Evolutionary conservation across 2,888 invertebrate genomes (phyloP).

Genomic region (Chrysomela aeneicollis): DNA sequence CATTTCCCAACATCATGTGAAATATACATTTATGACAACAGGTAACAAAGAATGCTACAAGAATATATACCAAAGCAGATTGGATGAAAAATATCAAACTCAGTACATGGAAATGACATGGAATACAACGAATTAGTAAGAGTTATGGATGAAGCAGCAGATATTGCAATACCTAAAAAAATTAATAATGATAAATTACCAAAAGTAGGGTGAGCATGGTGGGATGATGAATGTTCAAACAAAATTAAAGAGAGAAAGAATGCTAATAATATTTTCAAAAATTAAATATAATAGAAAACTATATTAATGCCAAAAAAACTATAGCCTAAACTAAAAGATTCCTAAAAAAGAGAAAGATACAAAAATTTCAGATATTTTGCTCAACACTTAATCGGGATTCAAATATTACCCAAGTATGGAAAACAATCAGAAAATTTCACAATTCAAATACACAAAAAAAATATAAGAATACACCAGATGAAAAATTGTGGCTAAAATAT

Average conservation of each 20-base stretch:
- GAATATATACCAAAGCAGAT: not conserved
- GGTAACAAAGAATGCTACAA: not conserved
- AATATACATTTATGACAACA: not conserved
- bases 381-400: slow-evolving; percentile 17
- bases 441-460: too few species aligned
- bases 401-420: slow-evolving; percentile 17
- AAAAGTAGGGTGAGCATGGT: too few species aligned
- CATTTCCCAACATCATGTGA: not conserved
- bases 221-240: slow-evolving; percentile 1
- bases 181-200: too few species aligned
- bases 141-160: too few species aligned
- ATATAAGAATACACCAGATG: not conserved
- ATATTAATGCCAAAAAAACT: slow-evolving; percentile 2
- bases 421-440: slow-evolving; percentile 18
- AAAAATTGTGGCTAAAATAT: not conserved
- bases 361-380: slow-evolving; percentile 19
- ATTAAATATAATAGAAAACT: slow-evolving; percentile 11
- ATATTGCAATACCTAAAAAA: too few species aligned
- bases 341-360: slow-evolving; percentile 12
- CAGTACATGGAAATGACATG: not conserved
- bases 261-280: too few species aligned
- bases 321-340: slow-evolving; percentile 4
- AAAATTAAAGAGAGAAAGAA: slow-evolving; percentile 1
- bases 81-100: not conserved
- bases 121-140: too few species aligned